phyloP scores from a whole-genome alignment of 2,797 vertebrate genomes.

The Crocidura indochinensis region DNA sequence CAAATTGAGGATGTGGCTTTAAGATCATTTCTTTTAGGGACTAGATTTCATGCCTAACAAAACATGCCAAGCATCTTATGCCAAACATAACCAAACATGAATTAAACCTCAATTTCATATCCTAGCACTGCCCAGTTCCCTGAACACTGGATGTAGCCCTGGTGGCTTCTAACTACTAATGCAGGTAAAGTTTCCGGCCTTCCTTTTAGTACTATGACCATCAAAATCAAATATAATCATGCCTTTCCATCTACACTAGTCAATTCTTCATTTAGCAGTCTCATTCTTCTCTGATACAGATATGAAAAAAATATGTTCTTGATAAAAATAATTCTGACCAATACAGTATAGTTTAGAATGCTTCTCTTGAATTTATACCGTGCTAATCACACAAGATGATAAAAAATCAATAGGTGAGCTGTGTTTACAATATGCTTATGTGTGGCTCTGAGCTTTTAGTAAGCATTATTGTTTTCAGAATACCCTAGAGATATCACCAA shows the following conservation, averaged over 20 bases:
- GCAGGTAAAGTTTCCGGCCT: too few relatives aligned
- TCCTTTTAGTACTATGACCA: too few relatives aligned
- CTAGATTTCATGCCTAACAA: too few relatives aligned
- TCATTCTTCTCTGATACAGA: not conserved
- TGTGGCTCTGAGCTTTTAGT: conserved; percentile 46
- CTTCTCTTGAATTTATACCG: conserved; percentile 12
- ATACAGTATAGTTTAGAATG: not conserved
- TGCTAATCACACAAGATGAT: conserved; percentile 56
- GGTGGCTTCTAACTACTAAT: too few relatives aligned
- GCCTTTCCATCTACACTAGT: not conserved
- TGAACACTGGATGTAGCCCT: too few relatives aligned
- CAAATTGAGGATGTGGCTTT: not conserved
- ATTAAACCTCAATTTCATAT: too few relatives aligned
- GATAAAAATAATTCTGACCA: conserved; percentile 32
- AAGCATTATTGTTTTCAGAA: conserved; percentile 50
- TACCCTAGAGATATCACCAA: conserved; percentile 22
- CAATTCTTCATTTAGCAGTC: not conserved
- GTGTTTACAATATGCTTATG: not conserved
- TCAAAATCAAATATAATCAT: not conserved
- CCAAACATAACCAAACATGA: too few relatives aligned
- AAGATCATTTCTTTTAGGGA: not conserved
- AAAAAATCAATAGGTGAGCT: not conserved
- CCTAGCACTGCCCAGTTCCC: too few relatives aligned
- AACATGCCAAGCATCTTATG: too few relatives aligned
- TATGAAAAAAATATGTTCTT: conserved; percentile 43